phyloP scores from a whole-genome alignment of 1,140 invertebrate species.

The Cataglyphis hispanica region DNA sequence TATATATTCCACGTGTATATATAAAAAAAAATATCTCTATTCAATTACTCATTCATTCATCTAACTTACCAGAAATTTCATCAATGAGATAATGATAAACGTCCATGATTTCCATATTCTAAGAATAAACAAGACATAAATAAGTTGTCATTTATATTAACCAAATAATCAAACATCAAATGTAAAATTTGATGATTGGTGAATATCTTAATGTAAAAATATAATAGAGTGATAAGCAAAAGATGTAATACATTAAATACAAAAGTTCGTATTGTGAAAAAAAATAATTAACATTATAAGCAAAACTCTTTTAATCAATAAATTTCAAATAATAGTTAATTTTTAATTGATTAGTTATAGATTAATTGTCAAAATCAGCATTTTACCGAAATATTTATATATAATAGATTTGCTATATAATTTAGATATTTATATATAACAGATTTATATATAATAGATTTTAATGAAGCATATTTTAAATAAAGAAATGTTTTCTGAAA shows the following conservation, averaged over 20 bases:
- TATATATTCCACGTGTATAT: neutral
- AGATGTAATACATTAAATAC: neutral
- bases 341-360: neutral
- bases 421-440: too few relatives aligned
- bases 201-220: neutral
- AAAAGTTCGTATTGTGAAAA: neutral
- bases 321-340: neutral
- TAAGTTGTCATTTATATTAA: neutral
- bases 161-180: neutral
- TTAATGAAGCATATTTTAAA: neutral
- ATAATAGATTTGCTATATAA: too few relatives aligned
- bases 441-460: neutral
- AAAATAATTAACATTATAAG: constrained; percentile 4
- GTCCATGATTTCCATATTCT: constrained; percentile 78
- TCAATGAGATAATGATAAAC: constrained; percentile 80
- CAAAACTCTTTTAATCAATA: neutral
- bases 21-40: constrained; percentile 16
- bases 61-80: constrained; percentile 80
- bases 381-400: neutral
- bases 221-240: neutral
- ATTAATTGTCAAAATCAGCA: neutral
- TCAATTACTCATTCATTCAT: neutral
- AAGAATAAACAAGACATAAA: constrained; percentile 28
- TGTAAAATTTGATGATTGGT: neutral
- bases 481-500: neutral